Percentiles rank a stretch among this genome's conserved stretches.
These are phyloP conservation scores for Orthonevra nobilis DNA, from an alignment of 2,888 invertebrate species.

Conservation along the genomic window DNA sequence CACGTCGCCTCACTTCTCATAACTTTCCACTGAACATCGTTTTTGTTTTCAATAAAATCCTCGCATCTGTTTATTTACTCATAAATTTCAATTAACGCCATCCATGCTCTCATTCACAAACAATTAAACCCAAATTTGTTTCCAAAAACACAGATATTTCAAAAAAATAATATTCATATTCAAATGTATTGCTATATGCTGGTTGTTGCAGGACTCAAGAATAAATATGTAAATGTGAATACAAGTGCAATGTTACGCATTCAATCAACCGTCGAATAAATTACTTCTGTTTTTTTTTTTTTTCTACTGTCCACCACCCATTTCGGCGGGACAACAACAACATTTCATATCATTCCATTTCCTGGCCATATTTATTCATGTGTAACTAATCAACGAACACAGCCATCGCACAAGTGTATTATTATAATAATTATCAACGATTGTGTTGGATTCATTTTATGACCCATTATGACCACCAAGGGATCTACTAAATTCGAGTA, in stretches of 20 bases:
- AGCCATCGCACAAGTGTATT: conserved; percentile 67
- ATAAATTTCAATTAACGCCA: conserved; percentile 58
- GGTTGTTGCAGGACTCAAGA: conserved; percentile 18
- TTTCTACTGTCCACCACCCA: conserved; percentile 38
- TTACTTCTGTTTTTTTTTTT: conserved; percentile 26
- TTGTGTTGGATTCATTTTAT: conserved; percentile 71
- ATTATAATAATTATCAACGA: conserved; percentile 70
- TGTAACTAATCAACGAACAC: conserved; percentile 68
- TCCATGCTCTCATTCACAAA: conserved; percentile 50
- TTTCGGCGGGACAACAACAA: conserved; percentile 3
- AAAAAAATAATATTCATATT: conserved; percentile 43
- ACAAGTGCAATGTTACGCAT: conserved; percentile 60
- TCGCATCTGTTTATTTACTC: conserved; percentile 48
- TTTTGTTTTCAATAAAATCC: not conserved
- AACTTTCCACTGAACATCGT: not conserved
- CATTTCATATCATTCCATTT: conserved; percentile 39
- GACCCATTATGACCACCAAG: conserved; percentile 70
- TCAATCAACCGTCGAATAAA: conserved; percentile 65
- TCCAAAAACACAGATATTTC: conserved; percentile 9
- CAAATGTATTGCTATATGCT: conserved; percentile 51
- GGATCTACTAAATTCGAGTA: conserved; percentile 41
- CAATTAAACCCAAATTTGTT: conserved; percentile 61
- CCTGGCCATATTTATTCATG: conserved; percentile 63
- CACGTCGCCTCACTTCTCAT: too few relatives aligned
- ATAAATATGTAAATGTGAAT: conserved; percentile 58